Percentiles rank a stretch among this genome's conserved stretches.
Evolutionary conservation across 2,113 vertebrate genomes (phyloP).

Genomic region (Rhinogobius similis): DNA sequence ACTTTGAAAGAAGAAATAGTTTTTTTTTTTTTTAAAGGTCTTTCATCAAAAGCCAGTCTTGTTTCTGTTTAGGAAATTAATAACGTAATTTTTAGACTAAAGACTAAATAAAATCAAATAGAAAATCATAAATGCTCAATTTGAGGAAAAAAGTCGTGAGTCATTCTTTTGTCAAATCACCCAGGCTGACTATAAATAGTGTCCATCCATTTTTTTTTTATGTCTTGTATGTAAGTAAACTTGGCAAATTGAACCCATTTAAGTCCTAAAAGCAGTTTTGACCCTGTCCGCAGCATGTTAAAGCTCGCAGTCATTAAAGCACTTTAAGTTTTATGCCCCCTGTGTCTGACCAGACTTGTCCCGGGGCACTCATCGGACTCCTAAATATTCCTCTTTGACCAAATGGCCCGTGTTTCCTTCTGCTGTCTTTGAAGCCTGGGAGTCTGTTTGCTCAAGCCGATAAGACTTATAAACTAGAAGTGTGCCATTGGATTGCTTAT

Average conservation of each 20-base stretch:
- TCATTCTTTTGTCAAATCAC: too few relatives aligned
- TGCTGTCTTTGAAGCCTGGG: constrained; percentile 60
- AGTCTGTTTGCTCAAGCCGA: constrained; percentile 65
- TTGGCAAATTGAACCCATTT: not conserved
- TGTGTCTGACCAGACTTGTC: constrained; percentile 26
- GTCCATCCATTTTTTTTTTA: not conserved
- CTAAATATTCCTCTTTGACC: constrained; percentile 30
- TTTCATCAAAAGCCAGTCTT: too few relatives aligned
- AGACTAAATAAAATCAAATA: too few relatives aligned
- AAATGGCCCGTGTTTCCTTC: constrained; percentile 38
- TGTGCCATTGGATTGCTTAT: constrained; percentile 66
- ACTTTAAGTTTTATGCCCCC: constrained; percentile 4
- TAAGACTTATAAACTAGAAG: constrained; percentile 62
- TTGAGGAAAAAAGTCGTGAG: too few relatives aligned
- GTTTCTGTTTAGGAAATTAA: too few relatives aligned
- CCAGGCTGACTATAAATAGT: too few relatives aligned
- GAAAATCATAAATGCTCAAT: too few relatives aligned
- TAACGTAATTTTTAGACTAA: too few relatives aligned
- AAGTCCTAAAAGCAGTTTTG: not conserved
- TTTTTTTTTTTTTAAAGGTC: too few relatives aligned
- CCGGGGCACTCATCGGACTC: constrained; percentile 20
- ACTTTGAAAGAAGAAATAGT: too few relatives aligned
- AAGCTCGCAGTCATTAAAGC: not conserved
- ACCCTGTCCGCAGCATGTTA: not conserved
- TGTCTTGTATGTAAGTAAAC: not conserved